Evolutionary conservation across 2,888 invertebrate species (phyloP).

Genomic region (Apomyelois bistriatella): DNA sequence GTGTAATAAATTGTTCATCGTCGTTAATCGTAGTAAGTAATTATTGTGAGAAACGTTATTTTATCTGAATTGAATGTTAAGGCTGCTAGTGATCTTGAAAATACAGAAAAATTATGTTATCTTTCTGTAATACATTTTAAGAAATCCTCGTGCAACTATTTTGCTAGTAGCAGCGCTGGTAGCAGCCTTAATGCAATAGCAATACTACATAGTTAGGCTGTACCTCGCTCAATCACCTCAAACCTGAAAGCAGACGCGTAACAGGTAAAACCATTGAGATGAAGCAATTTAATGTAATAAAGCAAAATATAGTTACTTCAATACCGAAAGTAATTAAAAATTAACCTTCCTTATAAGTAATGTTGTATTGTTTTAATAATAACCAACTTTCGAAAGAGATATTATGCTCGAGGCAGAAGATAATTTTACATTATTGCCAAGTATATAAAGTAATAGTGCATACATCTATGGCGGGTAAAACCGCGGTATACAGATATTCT

Average conservation of each 20-base stretch:
- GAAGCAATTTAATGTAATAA: constrained; percentile 11
- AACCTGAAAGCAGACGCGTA: not conserved
- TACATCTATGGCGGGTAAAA: too few relatives aligned
- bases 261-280: not conserved
- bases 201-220: not conserved
- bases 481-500: too few relatives aligned
- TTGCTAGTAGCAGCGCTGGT: too few relatives aligned
- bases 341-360: not conserved
- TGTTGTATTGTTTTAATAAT: not conserved
- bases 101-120: too few relatives aligned
- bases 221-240: constrained; percentile 12
- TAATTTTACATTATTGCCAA: too few relatives aligned
- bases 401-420: not conserved
- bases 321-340: not conserved
- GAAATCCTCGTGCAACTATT: too few relatives aligned
- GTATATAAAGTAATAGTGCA: too few relatives aligned
- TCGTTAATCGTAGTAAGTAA: constrained; percentile 18
- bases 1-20: constrained; percentile 2
- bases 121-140: too few relatives aligned
- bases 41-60: constrained; percentile 30
- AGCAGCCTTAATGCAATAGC: constrained; percentile 16
- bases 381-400: not conserved
- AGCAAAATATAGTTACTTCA: not conserved
- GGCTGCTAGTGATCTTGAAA: too few relatives aligned
- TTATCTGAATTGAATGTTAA: constrained; percentile 49